Base-by-base conservation (phyloP, 2,888 invertebrate genomes). In the Belgica antarctica region DNA sequence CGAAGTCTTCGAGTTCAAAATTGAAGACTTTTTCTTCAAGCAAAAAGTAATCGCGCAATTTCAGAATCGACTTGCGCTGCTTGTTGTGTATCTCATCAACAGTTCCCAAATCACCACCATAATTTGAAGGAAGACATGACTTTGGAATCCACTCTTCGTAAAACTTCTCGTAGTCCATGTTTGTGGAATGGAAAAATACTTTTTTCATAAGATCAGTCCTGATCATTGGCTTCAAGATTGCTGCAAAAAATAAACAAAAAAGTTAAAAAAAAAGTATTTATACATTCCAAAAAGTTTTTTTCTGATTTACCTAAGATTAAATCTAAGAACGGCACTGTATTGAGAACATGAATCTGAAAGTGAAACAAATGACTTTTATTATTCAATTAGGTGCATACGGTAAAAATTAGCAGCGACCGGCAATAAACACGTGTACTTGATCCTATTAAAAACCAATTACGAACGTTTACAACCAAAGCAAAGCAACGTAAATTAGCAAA, bases 271-370 rank as follows among this genome's bases (percentile, higher is more conserved):
- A n/a, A n/a, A n/a, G n/a, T n/a, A n/a, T n/a, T 41, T 41, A 2
- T n/a, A n/a, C 15, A 41, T 10, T 5, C 10, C n/a, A 41, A 41
- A 15, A 41, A 34, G 12, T 34, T 34, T 34, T 34, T 7, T 8
- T 31, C 10, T 7, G 5, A 47, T 24, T 52, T 17, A 52, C 66
- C 27, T 17, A 52, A 2, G 17, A 66, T 47, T 1, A n/a, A n/a
- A 47, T 66, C 65, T 25, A 65, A 1, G 27, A 65, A 46, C 1
- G 24, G 17, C 1, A 24, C n/a, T 0, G 83, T 82, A 75, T 89
- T 89, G 65, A 89, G 77, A 1, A 89, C 82, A 76, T 89, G 87
- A 70, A 89, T 86, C 0, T 82, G n/a, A n/a, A n/a, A n/a, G n/a
- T n/a, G n/a, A n/a, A n/a, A n/a, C n/a, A n/a, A n/a, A n/a, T n/a